Evolutionary conservation across 2,888 invertebrate genomes (phyloP), one percentile per base, ranked within the genome.

Genomic region (Andrena trimmerana): DNA sequence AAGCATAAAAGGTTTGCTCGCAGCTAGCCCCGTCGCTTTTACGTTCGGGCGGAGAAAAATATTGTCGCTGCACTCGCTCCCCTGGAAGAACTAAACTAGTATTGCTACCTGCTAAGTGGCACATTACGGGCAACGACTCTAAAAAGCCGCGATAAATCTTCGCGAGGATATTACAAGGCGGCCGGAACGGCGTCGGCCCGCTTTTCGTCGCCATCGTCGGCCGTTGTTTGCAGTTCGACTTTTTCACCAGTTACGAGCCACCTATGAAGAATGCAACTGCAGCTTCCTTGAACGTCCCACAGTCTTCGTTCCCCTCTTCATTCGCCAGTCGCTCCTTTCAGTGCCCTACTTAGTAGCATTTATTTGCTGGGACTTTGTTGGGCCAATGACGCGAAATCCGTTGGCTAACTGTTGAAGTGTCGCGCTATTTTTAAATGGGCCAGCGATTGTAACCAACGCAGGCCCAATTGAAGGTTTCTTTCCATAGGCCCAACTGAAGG

Each of bases 1-100:
- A 87, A 76, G 80, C 83, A 69, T 86, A 85, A 87, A 87, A 87
- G 80, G 73, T 82, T 80, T 80, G 72, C 77, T 68, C 66, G 63
- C 59, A 74, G 77, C 77, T 66, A 70, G 52, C 67, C 33, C 50
- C 63, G 68, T 48, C 50, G 76, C 81, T 82, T 86, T 88, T 84
- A 86, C 68, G 88, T 66, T 71, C 66, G 60, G 72, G 54, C 42
- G 36, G 48, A 54, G 88, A 78, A 80, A 87, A 88, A 84, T 87
- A 86, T 86, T 57, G 66, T 78, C 71, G 67, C 62, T 70, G 57
- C 63, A 63, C 67, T 73, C 67, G 79, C 70, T n/a, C 33, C 63
- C 1, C 24, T 13, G 66, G 52, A 48, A 36, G 65, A 62, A 36
- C 72, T 70, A 65, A 78, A 84, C 70, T 50, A 33, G 82, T 70